phyloP scores from a whole-genome alignment of 1,140 invertebrate genomes.

The Aphis gossypii region DNA sequence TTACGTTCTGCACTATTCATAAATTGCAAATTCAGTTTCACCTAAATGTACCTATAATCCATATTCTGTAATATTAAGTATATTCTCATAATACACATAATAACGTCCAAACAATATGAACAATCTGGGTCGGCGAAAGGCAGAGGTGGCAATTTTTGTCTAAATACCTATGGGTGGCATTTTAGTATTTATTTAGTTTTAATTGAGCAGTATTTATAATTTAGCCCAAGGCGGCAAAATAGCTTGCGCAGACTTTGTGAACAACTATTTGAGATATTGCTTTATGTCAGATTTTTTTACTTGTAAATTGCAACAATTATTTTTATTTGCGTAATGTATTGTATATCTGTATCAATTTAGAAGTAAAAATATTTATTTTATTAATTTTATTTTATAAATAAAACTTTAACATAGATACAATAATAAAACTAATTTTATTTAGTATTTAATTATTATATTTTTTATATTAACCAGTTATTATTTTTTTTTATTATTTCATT shows the following conservation, averaged over 20 bases:
- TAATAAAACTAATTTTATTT: not conserved
- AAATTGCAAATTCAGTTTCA: not conserved
- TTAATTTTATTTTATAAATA: not conserved
- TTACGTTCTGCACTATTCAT: rapidly evolving
- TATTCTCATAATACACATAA: not conserved
- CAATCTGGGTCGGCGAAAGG: too few species aligned
- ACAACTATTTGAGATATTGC: not conserved
- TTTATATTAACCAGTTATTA: not conserved
- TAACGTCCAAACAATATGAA: not conserved
- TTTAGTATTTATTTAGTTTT: too few species aligned
- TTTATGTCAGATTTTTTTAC: not conserved
- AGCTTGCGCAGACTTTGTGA: too few species aligned
- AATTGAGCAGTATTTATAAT: too few species aligned
- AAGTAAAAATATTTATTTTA: not conserved
- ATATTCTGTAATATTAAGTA: not conserved
- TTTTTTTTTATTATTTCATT: not conserved
- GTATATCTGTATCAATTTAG: not conserved
- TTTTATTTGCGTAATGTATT: not conserved
- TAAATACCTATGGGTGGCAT: too few species aligned
- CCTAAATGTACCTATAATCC: not conserved
- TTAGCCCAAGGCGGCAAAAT: too few species aligned
- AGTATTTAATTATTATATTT: not conserved
- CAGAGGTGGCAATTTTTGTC: too few species aligned
- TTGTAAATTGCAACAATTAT: not conserved
- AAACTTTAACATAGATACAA: not conserved